A percentile compares a stretch with the other conserved stretches of the same genome.
phyloP scores from a whole-genome alignment of 2,797 vertebrate species.

The Cephalopachus bancanus region DNA sequence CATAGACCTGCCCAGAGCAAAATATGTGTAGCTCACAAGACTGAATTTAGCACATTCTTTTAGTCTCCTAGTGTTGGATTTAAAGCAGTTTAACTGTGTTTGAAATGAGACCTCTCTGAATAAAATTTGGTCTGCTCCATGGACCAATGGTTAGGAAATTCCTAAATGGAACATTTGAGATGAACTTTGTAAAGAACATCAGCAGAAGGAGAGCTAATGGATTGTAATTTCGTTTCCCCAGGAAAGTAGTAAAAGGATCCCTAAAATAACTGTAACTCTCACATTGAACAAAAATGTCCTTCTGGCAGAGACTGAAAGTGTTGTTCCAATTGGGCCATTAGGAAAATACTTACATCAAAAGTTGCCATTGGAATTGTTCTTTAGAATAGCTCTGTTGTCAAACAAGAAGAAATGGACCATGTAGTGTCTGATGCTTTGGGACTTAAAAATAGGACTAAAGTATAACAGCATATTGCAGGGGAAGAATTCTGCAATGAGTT shows the following conservation, averaged over 20 bases:
- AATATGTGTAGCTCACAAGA: background rate
- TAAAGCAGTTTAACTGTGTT: constrained; percentile 11
- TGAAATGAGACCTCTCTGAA: constrained; percentile 31
- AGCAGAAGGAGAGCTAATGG: constrained; percentile 1
- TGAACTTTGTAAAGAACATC: background rate
- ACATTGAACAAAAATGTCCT: background rate
- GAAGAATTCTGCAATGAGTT: constrained; percentile 24
- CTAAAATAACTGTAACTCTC: background rate
- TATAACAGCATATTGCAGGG: background rate
- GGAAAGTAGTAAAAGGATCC: constrained; percentile 34
- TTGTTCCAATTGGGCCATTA: background rate
- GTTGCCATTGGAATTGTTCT: constrained; percentile 26
- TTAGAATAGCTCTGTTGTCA: background rate
- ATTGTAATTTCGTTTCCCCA: constrained; percentile 30
- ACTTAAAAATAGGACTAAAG: constrained; percentile 42
- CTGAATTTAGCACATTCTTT: background rate
- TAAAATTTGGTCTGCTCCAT: background rate
- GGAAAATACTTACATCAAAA: constrained; percentile 60
- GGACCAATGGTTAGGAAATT: background rate
- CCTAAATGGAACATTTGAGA: background rate
- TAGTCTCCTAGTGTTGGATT: background rate
- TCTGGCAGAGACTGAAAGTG: constrained; percentile 19
- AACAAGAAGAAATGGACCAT: constrained; percentile 6
- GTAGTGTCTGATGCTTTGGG: background rate
- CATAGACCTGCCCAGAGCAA: background rate